Evolutionary conservation across 2,797 vertebrate species (phyloP).

Genomic region (Odontamblyopus lacepedii): DNA sequence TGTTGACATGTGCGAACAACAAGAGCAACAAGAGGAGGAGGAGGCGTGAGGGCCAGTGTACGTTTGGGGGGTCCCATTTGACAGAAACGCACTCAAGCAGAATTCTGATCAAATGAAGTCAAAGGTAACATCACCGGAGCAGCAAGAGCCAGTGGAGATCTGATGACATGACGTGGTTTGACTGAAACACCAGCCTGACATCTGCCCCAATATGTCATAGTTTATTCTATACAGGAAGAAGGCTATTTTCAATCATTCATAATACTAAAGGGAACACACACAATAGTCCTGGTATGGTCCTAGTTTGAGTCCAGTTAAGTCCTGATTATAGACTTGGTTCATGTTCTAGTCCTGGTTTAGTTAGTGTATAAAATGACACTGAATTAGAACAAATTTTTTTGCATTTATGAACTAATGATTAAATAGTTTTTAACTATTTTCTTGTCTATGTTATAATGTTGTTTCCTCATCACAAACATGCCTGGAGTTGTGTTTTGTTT

Average conservation of each 20-base stretch:
- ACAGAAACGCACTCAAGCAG: constrained; percentile 10
- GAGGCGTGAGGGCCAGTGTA: neutral
- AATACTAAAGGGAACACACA: neutral
- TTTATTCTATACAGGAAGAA: neutral
- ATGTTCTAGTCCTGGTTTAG: neutral
- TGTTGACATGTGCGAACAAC: neutral
- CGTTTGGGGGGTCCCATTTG: constrained; percentile 4
- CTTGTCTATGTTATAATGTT: too few species aligned
- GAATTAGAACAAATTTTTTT: too few species aligned
- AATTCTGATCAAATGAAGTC: constrained; percentile 5
- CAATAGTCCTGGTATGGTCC: neutral
- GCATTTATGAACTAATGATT: too few species aligned
- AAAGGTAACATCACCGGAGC: neutral
- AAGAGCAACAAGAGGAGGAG: neutral
- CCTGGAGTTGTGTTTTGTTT: too few species aligned
- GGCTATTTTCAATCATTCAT: neutral
- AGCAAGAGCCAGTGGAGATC: neutral
- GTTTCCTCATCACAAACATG: too few species aligned
- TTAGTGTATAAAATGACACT: neutral
- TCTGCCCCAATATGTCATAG: neutral
- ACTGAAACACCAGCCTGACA: neutral
- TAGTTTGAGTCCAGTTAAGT: too few species aligned
- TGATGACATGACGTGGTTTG: neutral
- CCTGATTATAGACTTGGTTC: neutral
- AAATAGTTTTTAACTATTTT: too few species aligned